phyloP scores from a whole-genome alignment of 2,888 invertebrate genomes.

The Halictus ligatus region DNA sequence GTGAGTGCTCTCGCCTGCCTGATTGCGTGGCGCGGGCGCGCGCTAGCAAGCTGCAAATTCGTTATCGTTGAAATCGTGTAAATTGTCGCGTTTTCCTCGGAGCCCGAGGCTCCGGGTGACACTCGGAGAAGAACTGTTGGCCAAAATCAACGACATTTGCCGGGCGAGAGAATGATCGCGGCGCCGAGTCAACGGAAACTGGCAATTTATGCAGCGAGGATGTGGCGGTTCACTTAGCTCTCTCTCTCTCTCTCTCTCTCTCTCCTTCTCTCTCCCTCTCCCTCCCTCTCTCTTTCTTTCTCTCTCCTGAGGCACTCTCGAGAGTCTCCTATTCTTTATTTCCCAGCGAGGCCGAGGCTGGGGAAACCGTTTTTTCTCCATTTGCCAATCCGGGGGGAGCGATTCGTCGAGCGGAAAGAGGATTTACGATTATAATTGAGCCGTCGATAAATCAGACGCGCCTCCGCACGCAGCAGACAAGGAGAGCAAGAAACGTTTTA shows the following conservation, averaged over 20 bases:
- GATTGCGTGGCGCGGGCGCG: background rate
- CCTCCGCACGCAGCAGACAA: constrained; percentile 25
- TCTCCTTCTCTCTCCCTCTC: background rate
- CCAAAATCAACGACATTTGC: background rate
- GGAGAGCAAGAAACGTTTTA: constrained; percentile 1
- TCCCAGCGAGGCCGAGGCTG: background rate
- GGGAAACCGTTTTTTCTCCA: constrained; percentile 40
- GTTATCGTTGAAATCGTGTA: background rate
- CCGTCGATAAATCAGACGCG: constrained; percentile 61
- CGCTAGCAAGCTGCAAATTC: background rate
- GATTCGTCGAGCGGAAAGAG: constrained; percentile 48
- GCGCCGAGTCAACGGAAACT: background rate
- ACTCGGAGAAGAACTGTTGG: background rate
- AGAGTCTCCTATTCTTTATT: constrained; percentile 3
- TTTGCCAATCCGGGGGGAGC: constrained; percentile 48
- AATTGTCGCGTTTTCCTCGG: constrained; percentile 7
- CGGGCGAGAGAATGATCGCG: background rate
- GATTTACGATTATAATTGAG: constrained; percentile 67
- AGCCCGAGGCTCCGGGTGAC: background rate
- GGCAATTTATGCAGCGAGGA: background rate
- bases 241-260: background rate
- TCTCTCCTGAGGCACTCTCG: background rate
- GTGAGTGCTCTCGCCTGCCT: background rate
- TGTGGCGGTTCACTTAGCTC: background rate
- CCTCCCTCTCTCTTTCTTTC: background rate